Conservation (phyloP, 1,140 invertebrate species). For the Drosophila dunni region DNA sequence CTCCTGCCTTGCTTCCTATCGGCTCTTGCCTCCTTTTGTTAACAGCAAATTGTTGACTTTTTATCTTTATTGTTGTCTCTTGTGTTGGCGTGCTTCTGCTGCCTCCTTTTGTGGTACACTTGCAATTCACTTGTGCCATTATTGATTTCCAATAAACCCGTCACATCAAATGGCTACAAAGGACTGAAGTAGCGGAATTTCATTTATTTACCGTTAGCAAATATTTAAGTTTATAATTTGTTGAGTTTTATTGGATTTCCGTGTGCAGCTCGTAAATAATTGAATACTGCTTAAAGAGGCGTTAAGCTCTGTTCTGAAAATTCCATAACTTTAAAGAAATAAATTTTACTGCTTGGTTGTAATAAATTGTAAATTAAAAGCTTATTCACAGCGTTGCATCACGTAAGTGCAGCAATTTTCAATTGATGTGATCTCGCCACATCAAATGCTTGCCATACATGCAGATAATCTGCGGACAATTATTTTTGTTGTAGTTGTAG, state of each 20-base stretch:
- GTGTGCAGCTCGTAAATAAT: background rate
- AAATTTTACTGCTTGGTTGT: background rate
- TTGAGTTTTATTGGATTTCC: background rate
- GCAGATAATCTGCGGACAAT: background rate
- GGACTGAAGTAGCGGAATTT: slow-evolving; percentile 8
- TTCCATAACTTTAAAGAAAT: too few relatives aligned
- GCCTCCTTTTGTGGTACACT: slow-evolving; percentile 27
- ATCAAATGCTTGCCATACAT: background rate
- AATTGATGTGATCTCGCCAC: slow-evolving; percentile 58
- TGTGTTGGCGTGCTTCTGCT: background rate
- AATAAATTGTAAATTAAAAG: slow-evolving; percentile 60
- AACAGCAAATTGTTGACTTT: slow-evolving; percentile 46
- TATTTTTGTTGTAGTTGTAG: slow-evolving; percentile 10
- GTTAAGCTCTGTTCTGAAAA: too few relatives aligned
- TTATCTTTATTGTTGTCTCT: slow-evolving; percentile 13
- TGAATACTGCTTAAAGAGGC: too few relatives aligned
- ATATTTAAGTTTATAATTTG: slow-evolving; percentile 6
- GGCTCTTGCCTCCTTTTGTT: slow-evolving; percentile 46
- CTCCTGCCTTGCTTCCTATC: background rate
- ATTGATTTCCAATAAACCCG: slow-evolving; percentile 38
- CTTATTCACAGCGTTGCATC: slow-evolving; percentile 30
- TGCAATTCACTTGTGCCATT: slow-evolving; percentile 45
- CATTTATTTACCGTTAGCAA: slow-evolving; percentile 43
- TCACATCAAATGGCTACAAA: slow-evolving; percentile 3
- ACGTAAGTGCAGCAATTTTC: slow-evolving; percentile 50